A percentile compares a stretch with the other conserved stretches of the same genome.
Evolutionary conservation across 2,797 vertebrate species (phyloP).

Genomic region (Rhincodon typus): DNA sequence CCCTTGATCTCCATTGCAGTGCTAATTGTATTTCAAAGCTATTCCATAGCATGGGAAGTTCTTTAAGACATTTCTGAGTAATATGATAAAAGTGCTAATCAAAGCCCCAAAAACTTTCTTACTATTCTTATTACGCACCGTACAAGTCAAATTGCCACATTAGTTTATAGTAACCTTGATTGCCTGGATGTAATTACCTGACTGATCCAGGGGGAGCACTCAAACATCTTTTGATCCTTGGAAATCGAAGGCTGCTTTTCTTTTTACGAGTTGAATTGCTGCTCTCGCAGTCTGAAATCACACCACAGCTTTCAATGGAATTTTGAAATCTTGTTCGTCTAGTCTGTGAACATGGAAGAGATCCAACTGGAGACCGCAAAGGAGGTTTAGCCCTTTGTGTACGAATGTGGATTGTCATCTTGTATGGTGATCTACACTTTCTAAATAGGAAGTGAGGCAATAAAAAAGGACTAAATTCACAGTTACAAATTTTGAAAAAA

Average conservation of each 20-base stretch:
- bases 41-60: too few species aligned
- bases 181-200: conserved; percentile 55
- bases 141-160: not conserved
- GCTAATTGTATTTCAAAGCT: too few species aligned
- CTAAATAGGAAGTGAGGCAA: conserved; percentile 42
- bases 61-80: too few species aligned
- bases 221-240: conserved; percentile 54
- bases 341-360: conserved; percentile 42
- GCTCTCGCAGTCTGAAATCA: conserved; percentile 50
- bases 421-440: conserved; percentile 41
- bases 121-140: too few species aligned
- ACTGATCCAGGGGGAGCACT: conserved; percentile 52
- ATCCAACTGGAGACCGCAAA: conserved; percentile 45
- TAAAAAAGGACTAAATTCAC: not conserved
- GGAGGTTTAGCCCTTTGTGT: conserved; percentile 42
- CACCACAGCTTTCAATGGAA: conserved; percentile 51
- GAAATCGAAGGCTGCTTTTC: conserved; percentile 49
- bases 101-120: too few species aligned
- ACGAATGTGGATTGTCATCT: conserved; percentile 46
- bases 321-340: conserved; percentile 52
- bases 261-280: conserved; percentile 53
- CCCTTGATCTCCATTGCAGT: too few species aligned
- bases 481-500: not conserved
- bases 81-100: too few species aligned
- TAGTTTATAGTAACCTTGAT: not conserved